phyloP scores from a whole-genome alignment of 2,113 vertebrate species.

The Larimichthys polyactis region DNA sequence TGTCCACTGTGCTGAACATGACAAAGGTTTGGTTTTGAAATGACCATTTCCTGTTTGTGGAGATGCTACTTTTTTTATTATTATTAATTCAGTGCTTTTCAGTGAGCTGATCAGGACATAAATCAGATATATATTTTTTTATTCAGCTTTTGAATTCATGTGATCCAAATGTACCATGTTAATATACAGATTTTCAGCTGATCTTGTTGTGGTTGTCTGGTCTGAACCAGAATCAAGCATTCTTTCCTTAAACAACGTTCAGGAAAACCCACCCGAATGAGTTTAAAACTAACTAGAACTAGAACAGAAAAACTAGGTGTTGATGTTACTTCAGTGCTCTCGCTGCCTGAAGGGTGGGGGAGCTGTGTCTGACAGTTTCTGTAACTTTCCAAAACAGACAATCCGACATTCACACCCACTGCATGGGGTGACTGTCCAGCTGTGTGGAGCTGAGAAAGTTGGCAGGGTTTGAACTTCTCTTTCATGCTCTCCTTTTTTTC shows the following conservation, averaged over 20 bases:
- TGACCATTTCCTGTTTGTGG: too few species aligned
- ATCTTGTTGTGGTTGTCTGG: not conserved
- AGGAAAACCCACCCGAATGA: not conserved
- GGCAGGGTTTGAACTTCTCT: not conserved
- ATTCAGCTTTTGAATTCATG: not conserved
- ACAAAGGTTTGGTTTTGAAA: not conserved
- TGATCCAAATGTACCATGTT: not conserved
- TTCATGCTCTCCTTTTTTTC: not conserved
- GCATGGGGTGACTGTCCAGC: not conserved
- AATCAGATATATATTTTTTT: too few species aligned
- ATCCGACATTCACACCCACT: not conserved
- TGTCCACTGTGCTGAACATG: not conserved
- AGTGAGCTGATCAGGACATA: not conserved
- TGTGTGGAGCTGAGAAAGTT: slow-evolving; percentile 1
- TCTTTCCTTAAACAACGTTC: not conserved
- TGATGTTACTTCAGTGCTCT: not conserved
- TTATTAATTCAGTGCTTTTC: not conserved
- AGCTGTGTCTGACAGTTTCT: not conserved
- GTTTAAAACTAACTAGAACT: not conserved
- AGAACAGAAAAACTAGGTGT: too few species aligned
- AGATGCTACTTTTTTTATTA: too few species aligned
- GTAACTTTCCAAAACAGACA: not conserved
- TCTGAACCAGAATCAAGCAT: not conserved
- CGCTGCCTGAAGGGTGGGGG: too few species aligned
- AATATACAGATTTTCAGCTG: not conserved